Percentiles rank a stretch among this genome's conserved stretches.
Evolutionary conservation across 2,113 vertebrate species (phyloP).

Genomic region (Prunella himalayana): DNA sequence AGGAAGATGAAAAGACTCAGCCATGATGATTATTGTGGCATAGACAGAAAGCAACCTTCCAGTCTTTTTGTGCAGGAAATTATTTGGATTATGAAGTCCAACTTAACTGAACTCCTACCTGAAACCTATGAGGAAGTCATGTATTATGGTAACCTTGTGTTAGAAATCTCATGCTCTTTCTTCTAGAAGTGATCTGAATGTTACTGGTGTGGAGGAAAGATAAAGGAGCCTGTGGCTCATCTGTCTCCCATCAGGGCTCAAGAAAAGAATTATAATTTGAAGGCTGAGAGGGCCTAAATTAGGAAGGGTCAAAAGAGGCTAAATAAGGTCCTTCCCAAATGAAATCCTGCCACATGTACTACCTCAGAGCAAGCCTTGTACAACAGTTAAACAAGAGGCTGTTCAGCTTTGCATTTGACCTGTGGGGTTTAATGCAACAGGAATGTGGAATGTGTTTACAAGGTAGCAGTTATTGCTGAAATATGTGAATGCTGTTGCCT

Average conservation of each 20-base stretch:
- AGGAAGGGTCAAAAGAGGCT: background rate
- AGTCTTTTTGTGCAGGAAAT: background rate
- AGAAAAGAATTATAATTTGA: background rate
- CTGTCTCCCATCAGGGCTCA: background rate
- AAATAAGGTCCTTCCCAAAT: background rate
- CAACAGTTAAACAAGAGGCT: background rate
- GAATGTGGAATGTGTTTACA: constrained; percentile 62
- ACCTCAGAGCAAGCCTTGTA: background rate
- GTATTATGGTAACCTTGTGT: background rate
- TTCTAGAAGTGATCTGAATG: background rate
- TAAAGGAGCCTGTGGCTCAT: background rate
- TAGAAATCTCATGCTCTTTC: background rate
- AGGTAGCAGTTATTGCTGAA: constrained; percentile 38
- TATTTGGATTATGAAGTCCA: background rate
- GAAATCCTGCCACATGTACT: background rate
- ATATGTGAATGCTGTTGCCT: constrained; percentile 16
- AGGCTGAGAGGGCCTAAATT: background rate
- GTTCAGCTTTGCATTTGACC: constrained; percentile 38
- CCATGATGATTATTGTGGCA: background rate
- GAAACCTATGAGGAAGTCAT: background rate
- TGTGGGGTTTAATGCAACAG: background rate
- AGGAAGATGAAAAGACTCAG: background rate
- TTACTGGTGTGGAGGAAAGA: background rate
- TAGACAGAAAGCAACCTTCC: background rate
- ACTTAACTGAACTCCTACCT: background rate